Evolutionary conservation across 2,113 vertebrate species (phyloP), one percentile per base, ranked within the genome.

Genomic region (Puma concolor): DNA sequence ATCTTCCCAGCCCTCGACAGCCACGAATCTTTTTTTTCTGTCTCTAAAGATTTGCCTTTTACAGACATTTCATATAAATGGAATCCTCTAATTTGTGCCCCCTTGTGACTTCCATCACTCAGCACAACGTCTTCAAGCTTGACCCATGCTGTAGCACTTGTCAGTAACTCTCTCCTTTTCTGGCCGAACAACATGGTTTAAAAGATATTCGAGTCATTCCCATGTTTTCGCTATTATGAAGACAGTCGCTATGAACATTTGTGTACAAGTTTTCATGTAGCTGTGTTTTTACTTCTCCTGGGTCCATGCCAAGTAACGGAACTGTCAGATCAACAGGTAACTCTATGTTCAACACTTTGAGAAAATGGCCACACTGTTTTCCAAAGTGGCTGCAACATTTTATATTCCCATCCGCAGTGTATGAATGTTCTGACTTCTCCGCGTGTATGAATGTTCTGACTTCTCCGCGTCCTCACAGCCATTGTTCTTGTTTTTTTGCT

Each of bases 61-160:
- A 12, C 6, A 29, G 67, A 31, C 27, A 74, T 25, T 85, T 74
- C 23, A 4, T 29, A 38, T 79, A 77, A 54, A 41, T 27, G 0
- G 44, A 63, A 38, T 64, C 2, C 13, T 63, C 29, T 21, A 8
- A 50, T 27, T 2, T 19, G 48, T 7, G 0, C 0, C 10, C 25
- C 41, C 41, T 41, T 57, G 36, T 54, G 19, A 7, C 3, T 33
- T 41, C 38, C 41, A 33, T 67, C 48, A 25, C 2, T 23, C 17
- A 27, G 27, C 57, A 27, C 21, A 48, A 7, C 23, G 10, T 23
- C 60, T 63, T 71, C 31, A 48, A 36, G 48, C 11, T 66, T 29
- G 71, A 50, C 29, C 25, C 13, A 12, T 31, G 54, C 5, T 11
- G n/a, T 4, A 36, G n/a, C 8, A 23, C 1, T 5, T 7, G 8